phyloP scores from a whole-genome alignment of 2,113 vertebrate genomes.

The Microcebus ravelobensis region DNA sequence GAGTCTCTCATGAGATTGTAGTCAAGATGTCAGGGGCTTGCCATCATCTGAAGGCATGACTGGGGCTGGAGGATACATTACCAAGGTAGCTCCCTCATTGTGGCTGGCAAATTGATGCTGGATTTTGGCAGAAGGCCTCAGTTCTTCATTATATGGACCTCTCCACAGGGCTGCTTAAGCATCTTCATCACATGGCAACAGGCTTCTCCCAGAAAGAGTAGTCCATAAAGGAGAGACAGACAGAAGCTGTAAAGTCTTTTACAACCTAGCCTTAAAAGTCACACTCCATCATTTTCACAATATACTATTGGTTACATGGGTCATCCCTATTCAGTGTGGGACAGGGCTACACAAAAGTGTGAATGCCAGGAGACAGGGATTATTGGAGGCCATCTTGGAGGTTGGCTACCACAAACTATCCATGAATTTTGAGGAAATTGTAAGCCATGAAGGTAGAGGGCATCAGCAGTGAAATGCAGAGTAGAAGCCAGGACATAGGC shows the following conservation, averaged over 20 bases:
- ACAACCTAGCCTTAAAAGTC: background rate
- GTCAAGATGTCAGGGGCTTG: background rate
- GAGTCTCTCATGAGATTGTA: background rate
- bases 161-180: background rate
- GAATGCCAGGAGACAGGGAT: background rate
- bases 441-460: background rate
- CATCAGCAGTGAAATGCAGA: background rate
- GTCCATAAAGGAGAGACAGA: background rate
- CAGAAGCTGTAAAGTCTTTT: background rate
- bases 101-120: background rate
- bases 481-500: background rate
- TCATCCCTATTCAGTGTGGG: background rate
- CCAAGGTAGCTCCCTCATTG: background rate
- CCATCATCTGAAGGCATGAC: background rate
- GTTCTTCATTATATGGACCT: background rate
- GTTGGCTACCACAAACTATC: background rate
- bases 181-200: background rate
- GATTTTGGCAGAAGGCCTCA: background rate
- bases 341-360: background rate
- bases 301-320: background rate
- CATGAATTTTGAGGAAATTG: background rate
- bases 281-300: background rate
- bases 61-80: background rate
- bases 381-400: background rate
- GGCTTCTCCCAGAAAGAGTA: background rate